Evolutionary conservation across 64 coral and sea anemone species (phyloP), one percentile per base, ranked within the genome.

Genomic region (Pocillopora damicornis): DNA sequence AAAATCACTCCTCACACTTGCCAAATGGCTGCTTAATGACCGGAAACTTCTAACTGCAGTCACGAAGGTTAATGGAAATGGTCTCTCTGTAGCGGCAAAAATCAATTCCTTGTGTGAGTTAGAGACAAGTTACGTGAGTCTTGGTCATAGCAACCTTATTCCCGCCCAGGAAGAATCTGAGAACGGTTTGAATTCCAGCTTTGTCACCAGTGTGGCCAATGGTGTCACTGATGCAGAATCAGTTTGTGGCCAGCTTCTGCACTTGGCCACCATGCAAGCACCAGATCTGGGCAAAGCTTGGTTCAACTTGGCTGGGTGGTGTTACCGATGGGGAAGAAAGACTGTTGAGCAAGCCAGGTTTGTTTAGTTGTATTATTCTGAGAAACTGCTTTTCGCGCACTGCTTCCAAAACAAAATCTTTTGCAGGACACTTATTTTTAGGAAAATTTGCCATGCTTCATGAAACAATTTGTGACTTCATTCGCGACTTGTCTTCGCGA

Each of bases 291-390:
- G 91, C 75, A 99, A 99, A 76, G 93, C 90, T 5, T 99, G 97
- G 97, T 99, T 92, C 79, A 83, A 79, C 65, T 89, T 99, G 66
- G 97, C 90, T 64, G 97, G 90, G 38, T 99, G 97, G 97, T 95
- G 93, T 81, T 99, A 99, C 75, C 82, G 93, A 73, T 92, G 90
- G 93, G 97, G 97, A 66, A 89, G 97, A 59, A 99, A 99, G 68
- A 92, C 93, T 38, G 97, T 99, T n/a, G 97, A 99, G 71, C 97
- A 99, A 84, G 97, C 97, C 12, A 95, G 93, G 97, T 99, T 79
- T 77, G 5, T 20, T 22, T 8, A 20, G 22, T 18, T 20, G 63
- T 67, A 51, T 51, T 51, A 4, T 51, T 51, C 42, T 51, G 42
- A 51, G 7, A 51, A 51, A 51, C 42, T 51, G 2, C 42, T 51